Base-by-base conservation (phyloP, 2,888 invertebrate genomes). In the Pseudococcus viburni region DNA sequence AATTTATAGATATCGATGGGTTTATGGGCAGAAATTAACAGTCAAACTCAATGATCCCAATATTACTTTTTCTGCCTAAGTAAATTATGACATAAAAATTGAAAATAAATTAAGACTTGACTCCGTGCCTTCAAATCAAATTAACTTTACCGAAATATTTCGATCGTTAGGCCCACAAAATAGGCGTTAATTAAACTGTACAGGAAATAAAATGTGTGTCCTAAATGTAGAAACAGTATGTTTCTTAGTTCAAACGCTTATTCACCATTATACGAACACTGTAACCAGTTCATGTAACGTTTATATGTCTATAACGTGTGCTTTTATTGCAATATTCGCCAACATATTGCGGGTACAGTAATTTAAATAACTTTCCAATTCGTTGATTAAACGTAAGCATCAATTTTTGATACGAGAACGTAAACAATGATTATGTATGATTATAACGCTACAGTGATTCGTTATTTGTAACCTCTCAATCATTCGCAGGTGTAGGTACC, bases 261-360 rank as follows among this genome's bases (percentile, higher is more conserved):
- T 73, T 73, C 22, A 3, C 26, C 12, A 33, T 22, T n/a, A 15
- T 73, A 26, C 12, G 22, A 73, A 26, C 33, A 22, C 33, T 19
- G 64, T 64, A 73, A 73, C 26, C 73, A 73, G 73, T 73, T 73
- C 73, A 22, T 26, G 26, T 73, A 22, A 26, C 73, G 42, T 42
- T 42, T 42, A 42, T 42, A 9, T 9, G 42, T 42, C 42, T 42
- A 42, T 7, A 33, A 42, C 42, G 64, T 22, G 9, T 19, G 22
- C 19, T 22, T 64, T 19, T 64, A 64, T 64, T 64, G 22, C 64
- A 64, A 64, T 64, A 64, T 22, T 64, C 64, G 64, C 64, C 17
- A 64, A 64, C 64, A 64, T 64, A 64, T 42, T 42, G 64, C 17
- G 22, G 19, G 22, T 64, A 22, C 64, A 22, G 19, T 64, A 11